Evolutionary conservation across 1,140 invertebrate species (phyloP).

Genomic region (Formica selysi): DNA sequence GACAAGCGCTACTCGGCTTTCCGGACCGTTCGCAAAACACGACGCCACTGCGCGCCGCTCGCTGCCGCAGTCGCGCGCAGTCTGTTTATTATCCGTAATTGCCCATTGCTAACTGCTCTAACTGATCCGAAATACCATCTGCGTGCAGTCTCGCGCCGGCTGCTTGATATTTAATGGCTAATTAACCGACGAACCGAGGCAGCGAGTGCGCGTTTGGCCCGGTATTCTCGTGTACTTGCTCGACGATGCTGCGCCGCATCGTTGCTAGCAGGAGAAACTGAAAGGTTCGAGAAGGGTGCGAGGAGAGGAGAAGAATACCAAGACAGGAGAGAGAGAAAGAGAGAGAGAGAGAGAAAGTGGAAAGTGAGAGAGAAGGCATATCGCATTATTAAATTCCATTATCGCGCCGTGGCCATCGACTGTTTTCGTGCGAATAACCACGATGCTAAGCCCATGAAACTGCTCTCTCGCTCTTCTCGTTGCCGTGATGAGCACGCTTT

Average conservation of each 20-base stretch:
- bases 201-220: constrained; percentile 42
- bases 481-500: constrained; percentile 59
- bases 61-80: constrained; percentile 49
- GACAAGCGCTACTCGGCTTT: not conserved
- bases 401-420: constrained; percentile 64
- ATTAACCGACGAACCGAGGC: constrained; percentile 72
- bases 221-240: constrained; percentile 53
- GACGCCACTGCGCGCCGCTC: constrained; percentile 35
- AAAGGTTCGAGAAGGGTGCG: constrained; percentile 24
- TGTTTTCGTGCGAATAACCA: constrained; percentile 69
- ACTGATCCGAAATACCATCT: constrained; percentile 76
- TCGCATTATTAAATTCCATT: constrained; percentile 75
- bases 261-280: constrained; percentile 34
- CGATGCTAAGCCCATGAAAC: constrained; percentile 33
- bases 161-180: constrained; percentile 79
- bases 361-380: constrained; percentile 6
- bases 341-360: constrained; percentile 35
- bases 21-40: constrained; percentile 38
- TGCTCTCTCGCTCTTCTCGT: constrained; percentile 52
- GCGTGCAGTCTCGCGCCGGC: constrained; percentile 69
- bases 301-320: not conserved
- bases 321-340: constrained; percentile 14
- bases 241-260: constrained; percentile 37
- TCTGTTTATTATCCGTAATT: constrained; percentile 78
- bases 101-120: constrained; percentile 69